These are phyloP conservation scores for Choristoneura fumiferana DNA, from an alignment of 1,140 invertebrate genomes.

Conservation along the genomic window DNA sequence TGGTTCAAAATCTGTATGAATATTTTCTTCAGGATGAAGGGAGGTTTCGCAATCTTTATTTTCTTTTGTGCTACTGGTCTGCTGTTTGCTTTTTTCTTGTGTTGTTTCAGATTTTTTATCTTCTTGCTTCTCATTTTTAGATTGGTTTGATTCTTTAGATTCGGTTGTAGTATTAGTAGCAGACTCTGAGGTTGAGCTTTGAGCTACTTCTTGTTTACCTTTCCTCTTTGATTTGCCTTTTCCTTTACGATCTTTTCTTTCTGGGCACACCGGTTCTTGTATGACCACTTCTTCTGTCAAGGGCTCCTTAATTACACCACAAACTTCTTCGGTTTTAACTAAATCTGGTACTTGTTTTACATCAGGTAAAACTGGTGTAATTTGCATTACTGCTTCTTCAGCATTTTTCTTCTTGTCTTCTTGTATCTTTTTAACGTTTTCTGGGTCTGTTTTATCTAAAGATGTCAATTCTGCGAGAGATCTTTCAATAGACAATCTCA, in stretches of 20 bases:
- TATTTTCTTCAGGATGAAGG: neutral
- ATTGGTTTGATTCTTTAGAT: conserved; percentile 13
- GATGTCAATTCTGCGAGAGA: conserved; percentile 61
- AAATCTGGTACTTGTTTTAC: neutral
- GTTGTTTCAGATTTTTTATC: conserved; percentile 39
- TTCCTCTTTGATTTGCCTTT: conserved; percentile 65
- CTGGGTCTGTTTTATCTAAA: conserved; percentile 53
- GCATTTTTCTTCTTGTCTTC: conserved; percentile 27
- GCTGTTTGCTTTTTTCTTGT: conserved; percentile 53
- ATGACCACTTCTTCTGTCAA: neutral
- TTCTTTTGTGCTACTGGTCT: conserved; percentile 26
- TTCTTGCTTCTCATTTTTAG: conserved; percentile 28
- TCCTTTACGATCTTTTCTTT: conserved; percentile 56
- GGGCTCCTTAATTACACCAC: no score
- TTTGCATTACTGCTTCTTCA: conserved; percentile 8
- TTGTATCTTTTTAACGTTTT: conserved; percentile 40
- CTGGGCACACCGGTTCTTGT: conserved; percentile 41
- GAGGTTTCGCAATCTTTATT: neutral
- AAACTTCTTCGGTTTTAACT: neutral
- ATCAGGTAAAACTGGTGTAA: neutral
- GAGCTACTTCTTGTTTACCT: conserved; percentile 42
- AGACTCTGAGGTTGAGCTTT: conserved; percentile 20
- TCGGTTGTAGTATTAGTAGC: conserved; percentile 19
- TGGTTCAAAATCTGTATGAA: conserved; percentile 39
- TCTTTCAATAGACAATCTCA: conserved; percentile 63